Evolutionary conservation across 2,797 vertebrate genomes (phyloP).

Genomic region (Crotalus adamanteus): DNA sequence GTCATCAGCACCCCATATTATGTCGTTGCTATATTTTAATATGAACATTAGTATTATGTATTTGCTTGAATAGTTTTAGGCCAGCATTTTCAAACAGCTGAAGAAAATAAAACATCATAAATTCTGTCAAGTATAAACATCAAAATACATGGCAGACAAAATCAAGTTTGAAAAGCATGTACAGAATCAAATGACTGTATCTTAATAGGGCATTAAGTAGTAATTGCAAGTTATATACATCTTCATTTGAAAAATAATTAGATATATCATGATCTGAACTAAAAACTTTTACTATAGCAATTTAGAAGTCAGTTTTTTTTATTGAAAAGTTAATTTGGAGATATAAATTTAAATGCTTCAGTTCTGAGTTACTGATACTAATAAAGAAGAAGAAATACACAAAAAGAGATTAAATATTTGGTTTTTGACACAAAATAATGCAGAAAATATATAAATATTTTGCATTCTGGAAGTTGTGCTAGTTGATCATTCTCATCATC

Average conservation of each 20-base stretch:
- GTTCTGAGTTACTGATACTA: not conserved
- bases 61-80: not conserved
- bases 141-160: not conserved
- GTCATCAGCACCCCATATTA: not conserved
- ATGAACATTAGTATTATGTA: not conserved
- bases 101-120: not conserved
- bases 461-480: not conserved
- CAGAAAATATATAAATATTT: not conserved
- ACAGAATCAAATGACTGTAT: not conserved
- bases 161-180: not conserved
- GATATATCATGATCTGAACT: not conserved
- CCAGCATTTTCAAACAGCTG: not conserved
- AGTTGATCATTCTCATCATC: not conserved
- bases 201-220: not conserved
- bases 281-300: not conserved
- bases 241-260: not conserved
- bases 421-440: not conserved
- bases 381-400: not conserved
- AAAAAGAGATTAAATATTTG: not conserved
- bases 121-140: not conserved
- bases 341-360: not conserved
- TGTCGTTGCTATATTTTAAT: not conserved
- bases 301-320: not conserved
- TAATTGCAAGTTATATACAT: not conserved
- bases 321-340: not conserved